Evolutionary conservation across 1,140 invertebrate species (phyloP).

Genomic region (Subanguina moxae): DNA sequence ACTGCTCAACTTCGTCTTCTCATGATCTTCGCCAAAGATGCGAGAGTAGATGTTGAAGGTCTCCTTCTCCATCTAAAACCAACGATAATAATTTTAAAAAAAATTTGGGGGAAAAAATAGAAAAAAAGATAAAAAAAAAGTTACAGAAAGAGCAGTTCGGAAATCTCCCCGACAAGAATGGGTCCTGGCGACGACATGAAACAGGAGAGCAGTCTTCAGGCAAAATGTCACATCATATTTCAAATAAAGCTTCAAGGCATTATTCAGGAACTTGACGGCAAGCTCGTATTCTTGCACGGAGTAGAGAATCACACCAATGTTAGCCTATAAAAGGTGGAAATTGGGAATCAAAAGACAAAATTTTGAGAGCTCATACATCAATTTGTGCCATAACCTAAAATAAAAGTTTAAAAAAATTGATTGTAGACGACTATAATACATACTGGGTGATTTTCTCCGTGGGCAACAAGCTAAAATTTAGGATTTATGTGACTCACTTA

Average conservation of each 20-base stretch:
- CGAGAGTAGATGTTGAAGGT: constrained; percentile 36
- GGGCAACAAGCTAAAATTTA: background rate
- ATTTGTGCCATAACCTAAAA: constrained; percentile 27
- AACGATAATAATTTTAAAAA: no score
- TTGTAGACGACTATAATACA: no score
- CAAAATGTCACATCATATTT: constrained; percentile 25
- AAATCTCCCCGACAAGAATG: constrained; percentile 39
- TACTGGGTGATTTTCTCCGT: constrained; percentile 29
- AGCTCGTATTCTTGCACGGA: constrained; percentile 23
- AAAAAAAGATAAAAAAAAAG: no score
- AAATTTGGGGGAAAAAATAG: no score
- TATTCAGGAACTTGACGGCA: constrained; percentile 30
- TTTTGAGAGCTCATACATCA: constrained; percentile 21
- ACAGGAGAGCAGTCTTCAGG: constrained; percentile 15
- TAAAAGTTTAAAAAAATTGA: no score
- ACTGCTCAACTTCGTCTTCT: constrained; percentile 31
- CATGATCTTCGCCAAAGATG: constrained; percentile 29
- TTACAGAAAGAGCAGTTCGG: constrained; percentile 21
- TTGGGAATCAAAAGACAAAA: constrained; percentile 4
- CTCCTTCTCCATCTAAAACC: constrained; percentile 27
- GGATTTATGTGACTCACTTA: no score
- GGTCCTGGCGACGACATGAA: constrained; percentile 23
- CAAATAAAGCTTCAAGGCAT: constrained; percentile 27
- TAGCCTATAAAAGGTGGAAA: constrained; percentile 21
- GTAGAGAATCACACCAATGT: constrained; percentile 36